phyloP scores from a whole-genome alignment of 2,888 invertebrate genomes.

The Leucophenga maculata region DNA sequence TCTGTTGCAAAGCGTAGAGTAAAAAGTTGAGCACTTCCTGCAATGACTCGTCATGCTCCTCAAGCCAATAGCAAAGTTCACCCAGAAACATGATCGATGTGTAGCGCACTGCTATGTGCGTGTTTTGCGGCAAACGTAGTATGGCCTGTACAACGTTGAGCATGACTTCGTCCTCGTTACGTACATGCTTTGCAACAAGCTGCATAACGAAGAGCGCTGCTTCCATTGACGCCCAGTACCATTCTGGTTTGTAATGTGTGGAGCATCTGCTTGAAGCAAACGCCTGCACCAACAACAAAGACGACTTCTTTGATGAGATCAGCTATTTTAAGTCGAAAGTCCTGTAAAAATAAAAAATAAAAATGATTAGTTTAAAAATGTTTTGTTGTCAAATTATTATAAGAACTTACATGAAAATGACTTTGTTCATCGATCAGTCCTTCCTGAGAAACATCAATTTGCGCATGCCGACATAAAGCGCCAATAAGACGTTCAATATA shows the following conservation, averaged over 20 bases:
- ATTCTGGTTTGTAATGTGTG: conserved; percentile 80
- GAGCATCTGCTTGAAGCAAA: conserved; percentile 94
- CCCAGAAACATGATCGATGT: conserved; percentile 91
- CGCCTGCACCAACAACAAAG: conserved; percentile 94
- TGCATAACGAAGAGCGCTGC: conserved; percentile 96
- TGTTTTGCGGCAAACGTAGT: conserved; percentile 84
- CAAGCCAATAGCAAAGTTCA: conserved; percentile 96
- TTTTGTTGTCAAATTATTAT: neutral
- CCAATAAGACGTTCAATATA: conserved; percentile 91
- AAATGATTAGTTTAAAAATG: too few species aligned
- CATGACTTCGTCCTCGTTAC: conserved; percentile 92
- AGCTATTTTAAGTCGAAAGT: conserved; percentile 87
- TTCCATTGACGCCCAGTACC: conserved; percentile 94
- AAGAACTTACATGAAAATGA: conserved; percentile 79
- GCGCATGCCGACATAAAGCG: conserved; percentile 92
- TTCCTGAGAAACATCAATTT: conserved; percentile 95
- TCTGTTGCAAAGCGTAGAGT: conserved; percentile 80
- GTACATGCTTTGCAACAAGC: conserved; percentile 92
- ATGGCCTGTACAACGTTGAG: conserved; percentile 95
- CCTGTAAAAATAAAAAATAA: conserved; percentile 70
- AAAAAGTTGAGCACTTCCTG: conserved; percentile 88
- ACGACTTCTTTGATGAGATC: conserved; percentile 97
- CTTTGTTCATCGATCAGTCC: conserved; percentile 87
- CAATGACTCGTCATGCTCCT: conserved; percentile 85
- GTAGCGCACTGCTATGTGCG: conserved; percentile 89